Percentiles rank a stretch among this genome's conserved stretches.
Conservation (phyloP, 2,797 vertebrate genomes). For the Sternotherus odoratus region DNA sequence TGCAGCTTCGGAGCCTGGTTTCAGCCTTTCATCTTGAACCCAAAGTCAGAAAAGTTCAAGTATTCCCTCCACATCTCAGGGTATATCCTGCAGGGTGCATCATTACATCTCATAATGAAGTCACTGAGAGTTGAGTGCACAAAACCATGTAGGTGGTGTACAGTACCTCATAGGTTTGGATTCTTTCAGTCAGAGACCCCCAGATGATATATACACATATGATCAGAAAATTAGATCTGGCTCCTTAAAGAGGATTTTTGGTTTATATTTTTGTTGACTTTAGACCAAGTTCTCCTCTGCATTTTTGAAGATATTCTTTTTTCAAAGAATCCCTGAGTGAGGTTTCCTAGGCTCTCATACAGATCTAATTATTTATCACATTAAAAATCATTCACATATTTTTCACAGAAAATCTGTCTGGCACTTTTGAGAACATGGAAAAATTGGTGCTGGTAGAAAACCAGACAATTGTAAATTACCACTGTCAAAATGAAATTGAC, state of each 20-base stretch:
- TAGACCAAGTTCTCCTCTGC: too few species aligned
- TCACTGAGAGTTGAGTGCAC: not conserved
- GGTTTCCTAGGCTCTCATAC: conserved; percentile 28
- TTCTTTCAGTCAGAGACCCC: not conserved
- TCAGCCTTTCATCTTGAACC: conserved; percentile 21
- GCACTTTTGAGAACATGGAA: conserved; percentile 40
- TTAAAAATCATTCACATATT: conserved; percentile 40
- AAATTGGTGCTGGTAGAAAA: conserved; percentile 36
- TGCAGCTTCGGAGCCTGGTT: not conserved
- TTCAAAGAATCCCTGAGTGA: not conserved
- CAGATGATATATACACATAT: not conserved
- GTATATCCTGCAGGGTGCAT: not conserved
- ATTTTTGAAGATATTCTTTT: too few species aligned
- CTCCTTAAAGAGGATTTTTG: not conserved
- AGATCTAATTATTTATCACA: conserved; percentile 63
- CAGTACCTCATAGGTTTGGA: not conserved
- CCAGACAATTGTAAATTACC: conserved; percentile 17
- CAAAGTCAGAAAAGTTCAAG: conserved; percentile 31
- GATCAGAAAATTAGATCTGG: not conserved
- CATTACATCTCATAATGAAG: too few species aligned
- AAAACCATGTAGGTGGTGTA: not conserved
- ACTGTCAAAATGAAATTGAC: conserved; percentile 44
- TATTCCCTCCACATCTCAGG: not conserved
- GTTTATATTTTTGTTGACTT: not conserved
- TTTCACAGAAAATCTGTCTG: not conserved